Percentiles rank a stretch among this genome's conserved stretches.
phyloP scores from a whole-genome alignment of 2,113 vertebrate genomes.

The Hemicordylus capensis region DNA sequence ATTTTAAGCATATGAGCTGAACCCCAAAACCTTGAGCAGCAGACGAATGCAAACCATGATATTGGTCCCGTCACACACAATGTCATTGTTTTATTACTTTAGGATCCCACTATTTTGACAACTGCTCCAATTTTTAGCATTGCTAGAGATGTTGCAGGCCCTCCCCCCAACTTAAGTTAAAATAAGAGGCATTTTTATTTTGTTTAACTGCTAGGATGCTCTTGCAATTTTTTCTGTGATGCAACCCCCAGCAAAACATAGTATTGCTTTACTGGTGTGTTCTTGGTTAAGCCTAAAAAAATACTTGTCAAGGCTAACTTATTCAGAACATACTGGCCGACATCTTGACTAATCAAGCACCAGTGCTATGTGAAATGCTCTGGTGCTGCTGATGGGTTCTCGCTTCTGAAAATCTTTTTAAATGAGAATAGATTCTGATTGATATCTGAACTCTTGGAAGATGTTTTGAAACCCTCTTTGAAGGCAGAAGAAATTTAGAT shows the following conservation, averaged over 20 bases:
- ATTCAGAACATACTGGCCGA: conserved; percentile 33
- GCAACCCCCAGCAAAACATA: conserved; percentile 25
- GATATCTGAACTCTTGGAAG: neutral
- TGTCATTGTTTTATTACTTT: conserved; percentile 44
- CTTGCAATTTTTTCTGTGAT: conserved; percentile 15
- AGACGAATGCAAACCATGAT: conserved; percentile 16
- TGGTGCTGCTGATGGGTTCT: neutral
- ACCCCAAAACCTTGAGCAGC: conserved; percentile 32
- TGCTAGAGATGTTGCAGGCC: conserved; percentile 70
- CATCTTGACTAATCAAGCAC: too few relatives aligned
- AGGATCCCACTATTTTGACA: conserved; percentile 55
- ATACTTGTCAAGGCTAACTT: conserved; percentile 48
- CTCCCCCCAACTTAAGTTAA: conserved; percentile 66
- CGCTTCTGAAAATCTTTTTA: too few relatives aligned
- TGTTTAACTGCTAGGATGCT: conserved; percentile 67
- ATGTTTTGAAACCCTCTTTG: neutral
- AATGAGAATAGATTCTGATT: neutral
- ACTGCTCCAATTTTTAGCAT: conserved; percentile 66
- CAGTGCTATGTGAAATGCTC: too few relatives aligned
- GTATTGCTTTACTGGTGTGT: conserved; percentile 48
- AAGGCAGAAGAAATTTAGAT: neutral
- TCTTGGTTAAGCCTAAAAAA: conserved; percentile 39
- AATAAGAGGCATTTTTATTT: conserved; percentile 78
- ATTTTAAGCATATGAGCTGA: conserved; percentile 38
- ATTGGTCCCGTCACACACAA: conserved; percentile 41